Conservation (phyloP, 2,797 vertebrate species). For the Hemitrygon akajei region DNA sequence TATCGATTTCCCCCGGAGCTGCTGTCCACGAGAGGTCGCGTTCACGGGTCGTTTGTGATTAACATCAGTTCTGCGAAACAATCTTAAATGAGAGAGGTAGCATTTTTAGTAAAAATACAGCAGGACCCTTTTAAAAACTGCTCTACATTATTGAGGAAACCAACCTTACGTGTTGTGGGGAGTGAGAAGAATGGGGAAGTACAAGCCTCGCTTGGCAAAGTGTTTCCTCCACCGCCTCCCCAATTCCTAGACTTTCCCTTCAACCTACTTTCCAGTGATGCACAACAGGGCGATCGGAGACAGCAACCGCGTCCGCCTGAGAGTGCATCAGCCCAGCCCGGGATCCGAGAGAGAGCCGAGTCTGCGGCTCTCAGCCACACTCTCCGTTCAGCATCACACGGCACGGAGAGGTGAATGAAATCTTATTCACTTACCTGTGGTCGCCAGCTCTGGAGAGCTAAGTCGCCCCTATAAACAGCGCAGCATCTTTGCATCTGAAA, state of each 20-base stretch:
- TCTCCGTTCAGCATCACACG: neutral
- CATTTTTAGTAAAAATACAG: neutral
- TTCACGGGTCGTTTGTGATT: neutral
- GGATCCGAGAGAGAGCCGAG: neutral
- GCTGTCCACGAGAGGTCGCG: constrained; percentile 3
- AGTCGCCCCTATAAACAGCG: neutral
- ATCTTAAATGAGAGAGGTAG: neutral
- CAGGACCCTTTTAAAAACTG: neutral
- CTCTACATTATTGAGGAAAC: neutral
- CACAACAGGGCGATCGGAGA: neutral
- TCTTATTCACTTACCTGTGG: neutral
- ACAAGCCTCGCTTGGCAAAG: neutral
- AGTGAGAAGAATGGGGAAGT: too few relatives aligned
- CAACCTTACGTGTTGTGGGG: neutral
- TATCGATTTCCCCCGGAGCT: neutral
- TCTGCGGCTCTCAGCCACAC: too few relatives aligned
- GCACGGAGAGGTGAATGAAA: neutral
- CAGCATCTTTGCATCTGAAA: neutral
- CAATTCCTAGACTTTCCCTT: neutral
- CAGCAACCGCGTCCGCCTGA: neutral
- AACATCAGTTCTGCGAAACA: neutral
- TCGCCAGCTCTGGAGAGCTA: neutral
- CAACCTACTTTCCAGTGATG: neutral
- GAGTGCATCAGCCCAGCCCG: neutral
- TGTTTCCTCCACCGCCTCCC: neutral